Evolutionary conservation across 1,140 invertebrate genomes (phyloP), one percentile per base, ranked within the genome.

Genomic region (Drosophila mayri): DNA sequence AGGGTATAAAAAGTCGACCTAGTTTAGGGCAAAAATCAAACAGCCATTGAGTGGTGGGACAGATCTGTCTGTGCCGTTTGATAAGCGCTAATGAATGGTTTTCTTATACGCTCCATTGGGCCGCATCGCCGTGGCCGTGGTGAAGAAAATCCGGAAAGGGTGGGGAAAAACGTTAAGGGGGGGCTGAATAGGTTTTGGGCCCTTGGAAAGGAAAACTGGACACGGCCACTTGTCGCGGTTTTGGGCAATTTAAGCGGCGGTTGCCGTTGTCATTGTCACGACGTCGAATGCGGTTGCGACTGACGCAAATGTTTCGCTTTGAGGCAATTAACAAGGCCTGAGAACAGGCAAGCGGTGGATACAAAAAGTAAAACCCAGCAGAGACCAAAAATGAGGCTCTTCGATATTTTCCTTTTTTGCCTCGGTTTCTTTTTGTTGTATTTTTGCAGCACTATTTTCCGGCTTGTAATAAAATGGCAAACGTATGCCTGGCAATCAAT

Each of bases 11-110:
- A 68, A 70, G 44, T 68, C 50, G 70, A 50, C 65, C 44, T 76
- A 87, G 84, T 75, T 83, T 77, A 88, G 80, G 66, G 50, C 70
- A 50, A 88, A 86, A 87, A 88, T 87, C 84, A 87, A 84, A 87
- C 67, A 68, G 79, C 59, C 79, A 86, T 87, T 79, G 80, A 86
- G 75, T 59, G 62, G 72, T 44, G 74, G 73, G 63, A 76, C 73
- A 76, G 73, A 76, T 76, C 73, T 76, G 83, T 66, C 80, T 74
- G 79, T 62, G 55, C 64, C 58, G 59, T 83, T 88, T 88, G 85
- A 88, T 88, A 90, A 83, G 85, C 85, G 81, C 85, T 90, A 88
- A 88, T 88, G 85, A 88, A 88, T 90, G 85, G 85, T 88, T 88
- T 88, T 88, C 85, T 88, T 88, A 77, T 88, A 79, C 85, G 85